Evolutionary conservation across 2,888 invertebrate species (phyloP).

Genomic region (Nemotelus pantherinus): DNA sequence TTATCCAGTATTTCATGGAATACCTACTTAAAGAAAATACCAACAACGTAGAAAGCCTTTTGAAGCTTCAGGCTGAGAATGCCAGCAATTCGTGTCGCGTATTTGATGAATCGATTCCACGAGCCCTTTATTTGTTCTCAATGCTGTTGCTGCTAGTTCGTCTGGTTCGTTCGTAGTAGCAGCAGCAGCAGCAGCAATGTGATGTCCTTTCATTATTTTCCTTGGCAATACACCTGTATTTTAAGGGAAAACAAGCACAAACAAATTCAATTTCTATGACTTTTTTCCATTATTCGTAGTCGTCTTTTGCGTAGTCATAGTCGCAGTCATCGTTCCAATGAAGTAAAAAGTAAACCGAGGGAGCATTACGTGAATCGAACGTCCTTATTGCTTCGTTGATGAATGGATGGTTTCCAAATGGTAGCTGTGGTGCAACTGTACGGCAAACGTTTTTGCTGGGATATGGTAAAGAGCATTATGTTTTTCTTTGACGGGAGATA

Average conservation of each 20-base stretch:
- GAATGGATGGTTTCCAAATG: no score
- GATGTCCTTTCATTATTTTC: conserved; percentile 9
- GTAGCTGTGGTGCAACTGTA: no score
- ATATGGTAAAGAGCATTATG: no score
- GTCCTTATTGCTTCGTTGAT: not conserved
- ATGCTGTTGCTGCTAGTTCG: conserved; percentile 4
- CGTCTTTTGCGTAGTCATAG: no score
- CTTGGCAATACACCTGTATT: conserved; percentile 3
- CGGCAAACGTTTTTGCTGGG: no score
- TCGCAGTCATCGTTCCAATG: not conserved
- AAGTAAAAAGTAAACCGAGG: not conserved
- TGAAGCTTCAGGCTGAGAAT: conserved; percentile 43
- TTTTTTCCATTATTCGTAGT: not conserved
- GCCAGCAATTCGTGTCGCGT: conserved; percentile 45
- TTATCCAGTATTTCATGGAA: not conserved
- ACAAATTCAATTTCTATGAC: conserved; percentile 36
- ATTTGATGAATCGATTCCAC: conserved; percentile 46
- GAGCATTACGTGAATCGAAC: conserved; percentile 5
- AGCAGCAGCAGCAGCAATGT: no score
- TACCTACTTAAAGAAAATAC: conserved; percentile 26
- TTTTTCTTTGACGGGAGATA: no score
- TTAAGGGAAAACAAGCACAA: conserved; percentile 20
- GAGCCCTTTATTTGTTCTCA: conserved; percentile 14
- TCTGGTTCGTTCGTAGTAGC: not conserved
- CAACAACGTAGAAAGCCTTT: conserved; percentile 44